phyloP scores from a whole-genome alignment of 2,888 invertebrate species.

The Lasius fuliginosus region DNA sequence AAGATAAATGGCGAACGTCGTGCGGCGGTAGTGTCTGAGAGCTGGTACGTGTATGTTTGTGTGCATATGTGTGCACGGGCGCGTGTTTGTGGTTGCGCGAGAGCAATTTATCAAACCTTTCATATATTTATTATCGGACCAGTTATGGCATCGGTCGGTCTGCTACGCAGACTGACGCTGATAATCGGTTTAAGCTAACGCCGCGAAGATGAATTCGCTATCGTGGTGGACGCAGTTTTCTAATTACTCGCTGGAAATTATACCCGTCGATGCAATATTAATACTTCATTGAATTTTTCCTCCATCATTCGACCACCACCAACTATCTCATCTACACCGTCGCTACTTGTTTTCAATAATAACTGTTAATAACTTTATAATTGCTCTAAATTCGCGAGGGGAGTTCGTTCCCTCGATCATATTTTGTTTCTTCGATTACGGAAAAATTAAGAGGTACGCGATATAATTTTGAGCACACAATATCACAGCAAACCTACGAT shows the following conservation, averaged over 20 bases:
- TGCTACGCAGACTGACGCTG: slow-evolving; percentile 53
- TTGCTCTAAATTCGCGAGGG: neutral
- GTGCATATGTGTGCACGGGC: neutral
- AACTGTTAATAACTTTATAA: slow-evolving; percentile 20
- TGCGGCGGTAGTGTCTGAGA: slow-evolving; percentile 47
- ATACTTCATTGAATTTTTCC: slow-evolving; percentile 34
- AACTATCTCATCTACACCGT: neutral
- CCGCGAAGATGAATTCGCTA: slow-evolving; percentile 53
- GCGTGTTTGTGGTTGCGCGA: slow-evolving; percentile 33
- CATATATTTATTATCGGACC: slow-evolving; percentile 75
- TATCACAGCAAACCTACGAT: neutral
- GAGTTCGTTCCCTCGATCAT: neutral
- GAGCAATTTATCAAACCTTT: slow-evolving; percentile 76
- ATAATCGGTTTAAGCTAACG: slow-evolving; percentile 60
- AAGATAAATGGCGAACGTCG: slow-evolving; percentile 71
- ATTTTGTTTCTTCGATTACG: slow-evolving; percentile 15
- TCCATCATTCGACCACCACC: slow-evolving; percentile 2
- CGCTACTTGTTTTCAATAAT: neutral
- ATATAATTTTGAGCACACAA: slow-evolving; percentile 16
- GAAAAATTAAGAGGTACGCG: neutral
- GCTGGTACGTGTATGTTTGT: neutral
- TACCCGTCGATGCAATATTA: slow-evolving; percentile 22
- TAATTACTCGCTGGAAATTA: slow-evolving; percentile 58
- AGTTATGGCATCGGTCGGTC: slow-evolving; percentile 50
- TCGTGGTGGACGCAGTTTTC: slow-evolving; percentile 39